Base-by-base conservation (phyloP, 2,113 vertebrate genomes). In the Macroglossus sobrinus region DNA sequence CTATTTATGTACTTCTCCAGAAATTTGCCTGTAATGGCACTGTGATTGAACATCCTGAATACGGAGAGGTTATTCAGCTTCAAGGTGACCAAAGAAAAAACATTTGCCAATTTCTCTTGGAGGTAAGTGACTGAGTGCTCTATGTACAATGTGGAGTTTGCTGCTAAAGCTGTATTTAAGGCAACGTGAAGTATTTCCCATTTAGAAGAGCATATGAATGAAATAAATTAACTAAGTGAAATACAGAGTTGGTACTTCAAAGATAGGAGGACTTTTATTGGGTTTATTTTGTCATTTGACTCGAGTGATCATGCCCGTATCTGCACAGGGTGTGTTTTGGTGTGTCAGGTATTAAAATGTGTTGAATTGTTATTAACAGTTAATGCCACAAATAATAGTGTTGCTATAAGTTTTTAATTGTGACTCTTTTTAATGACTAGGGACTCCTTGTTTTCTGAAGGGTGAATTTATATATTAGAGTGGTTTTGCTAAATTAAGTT, bases 11-110 rank as follows among this genome's bases (percentile, higher is more conserved):
- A 15, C 93, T 47, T 96, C 57, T 95, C 26, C 82, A 99, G 99
- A 99, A 99, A 98, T 99, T 99, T 97, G 99, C 99, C 90, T 99
- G 99, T 96, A 99, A 99, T 98, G 99, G 99, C 81, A 99, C 99
- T 98, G 99, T 99, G 98, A 99, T 99, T 93, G 99, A 99, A 33
- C 99, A 99, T 82, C 99, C 99, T 2, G 99, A 99, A 50, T 99
- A 99, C 98, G 99, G 99, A 24, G 99, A 99, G 98, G 99, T 99
- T 84, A 99, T 99, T 97, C 99, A 99, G 98, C 99, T 99, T 89
- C 99, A 99, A 94, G 99, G 99, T 93, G 99, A 99, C 97, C 99
- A 99, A 94, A 98, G 99, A 13, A 99, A 99, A 92, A 99, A 99
- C 92, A 99, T 99, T 92, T 99, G 99, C 98, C 99, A 99, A 38